Evolutionary conservation across 2,113 vertebrate genomes (phyloP).

Genomic region (Echinops telfairi): DNA sequence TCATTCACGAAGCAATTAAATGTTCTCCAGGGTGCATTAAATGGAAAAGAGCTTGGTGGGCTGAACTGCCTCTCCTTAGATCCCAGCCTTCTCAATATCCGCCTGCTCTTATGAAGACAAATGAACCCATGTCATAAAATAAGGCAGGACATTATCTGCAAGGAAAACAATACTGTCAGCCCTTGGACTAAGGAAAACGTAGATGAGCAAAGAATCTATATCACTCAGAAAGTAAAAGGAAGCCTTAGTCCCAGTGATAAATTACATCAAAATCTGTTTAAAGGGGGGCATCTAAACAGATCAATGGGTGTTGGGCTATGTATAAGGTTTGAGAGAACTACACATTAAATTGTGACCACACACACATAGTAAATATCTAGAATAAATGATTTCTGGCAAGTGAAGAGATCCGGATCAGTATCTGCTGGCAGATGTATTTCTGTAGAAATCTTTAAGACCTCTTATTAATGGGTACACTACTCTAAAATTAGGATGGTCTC

Average conservation of each 20-base stretch:
- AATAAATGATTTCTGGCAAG: constrained; percentile 8
- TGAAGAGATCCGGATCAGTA: constrained; percentile 18
- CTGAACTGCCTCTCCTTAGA: constrained; percentile 75
- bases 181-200: constrained; percentile 59
- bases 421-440: not conserved
- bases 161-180: constrained; percentile 66
- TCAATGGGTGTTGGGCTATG: not conserved
- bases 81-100: constrained; percentile 77
- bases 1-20: constrained; percentile 90
- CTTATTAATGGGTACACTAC: not conserved
- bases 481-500: not conserved
- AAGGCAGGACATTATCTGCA: constrained; percentile 48
- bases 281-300: constrained; percentile 61
- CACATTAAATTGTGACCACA: not conserved
- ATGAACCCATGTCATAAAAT: constrained; percentile 74
- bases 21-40: constrained; percentile 85
- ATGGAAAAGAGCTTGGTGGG: constrained; percentile 79
- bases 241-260: constrained; percentile 48
- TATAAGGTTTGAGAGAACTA: constrained; percentile 31
- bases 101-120: constrained; percentile 80
- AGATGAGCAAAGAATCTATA: constrained; percentile 26
- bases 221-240: constrained; percentile 45
- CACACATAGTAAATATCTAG: constrained; percentile 24
- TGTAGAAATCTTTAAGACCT: not conserved
- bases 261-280: constrained; percentile 25